phyloP scores from a whole-genome alignment of 2,113 vertebrate species.

The Prinia subflava region DNA sequence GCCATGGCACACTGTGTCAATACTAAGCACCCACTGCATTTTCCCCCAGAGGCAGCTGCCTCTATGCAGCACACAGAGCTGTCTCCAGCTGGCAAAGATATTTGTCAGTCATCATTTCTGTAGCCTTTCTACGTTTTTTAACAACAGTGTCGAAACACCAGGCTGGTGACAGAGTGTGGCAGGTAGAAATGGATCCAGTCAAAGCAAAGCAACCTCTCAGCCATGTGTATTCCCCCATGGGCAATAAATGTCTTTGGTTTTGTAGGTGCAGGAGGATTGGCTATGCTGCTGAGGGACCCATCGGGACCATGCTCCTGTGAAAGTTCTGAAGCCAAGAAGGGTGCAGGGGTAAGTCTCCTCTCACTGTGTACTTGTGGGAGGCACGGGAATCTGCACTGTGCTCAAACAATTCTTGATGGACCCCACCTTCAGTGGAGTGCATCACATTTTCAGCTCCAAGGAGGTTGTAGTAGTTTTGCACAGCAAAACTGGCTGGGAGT shows the following conservation, averaged over 20 bases:
- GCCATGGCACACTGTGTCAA: background rate
- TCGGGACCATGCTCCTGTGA: background rate
- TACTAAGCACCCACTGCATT: rapidly evolving
- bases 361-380: background rate
- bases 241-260: constrained; percentile 57
- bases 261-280: constrained; percentile 18
- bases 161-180: rapidly evolving
- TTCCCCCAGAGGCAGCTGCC: background rate
- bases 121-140: background rate
- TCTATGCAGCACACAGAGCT: background rate
- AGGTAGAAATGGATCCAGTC: background rate
- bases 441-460: background rate
- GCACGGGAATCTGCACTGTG: background rate
- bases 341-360: constrained; percentile 54
- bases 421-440: rapidly evolving
- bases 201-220: background rate
- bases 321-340: background rate
- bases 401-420: background rate
- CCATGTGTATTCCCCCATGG: background rate
- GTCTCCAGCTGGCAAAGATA: background rate
- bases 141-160: background rate
- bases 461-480: background rate
- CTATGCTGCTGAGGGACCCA: background rate
- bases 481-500: background rate
- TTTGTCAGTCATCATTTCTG: background rate